phyloP scores from a whole-genome alignment of 2,888 invertebrate species.

The Pardosa pseudoannulata region DNA sequence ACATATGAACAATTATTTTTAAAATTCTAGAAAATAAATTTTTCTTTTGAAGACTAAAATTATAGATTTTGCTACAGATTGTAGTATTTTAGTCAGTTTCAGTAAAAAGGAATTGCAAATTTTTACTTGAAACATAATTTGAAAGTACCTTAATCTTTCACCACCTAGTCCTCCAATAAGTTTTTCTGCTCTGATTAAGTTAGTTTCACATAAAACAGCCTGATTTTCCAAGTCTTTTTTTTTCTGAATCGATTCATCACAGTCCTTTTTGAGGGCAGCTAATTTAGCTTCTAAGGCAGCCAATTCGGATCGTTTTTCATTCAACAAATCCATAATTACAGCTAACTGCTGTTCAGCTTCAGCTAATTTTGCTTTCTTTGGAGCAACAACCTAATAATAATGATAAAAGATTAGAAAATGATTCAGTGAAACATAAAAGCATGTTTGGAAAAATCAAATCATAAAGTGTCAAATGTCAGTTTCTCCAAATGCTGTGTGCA shows the following conservation, averaged over 20 bases:
- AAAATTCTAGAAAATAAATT: too few relatives aligned
- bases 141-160: constrained; percentile 86
- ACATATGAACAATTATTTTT: too few relatives aligned
- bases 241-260: constrained; percentile 95
- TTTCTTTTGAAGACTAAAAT: too few relatives aligned
- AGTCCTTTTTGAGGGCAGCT: constrained; percentile 94
- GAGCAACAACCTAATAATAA: constrained; percentile 82
- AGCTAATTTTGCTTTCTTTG: constrained; percentile 85
- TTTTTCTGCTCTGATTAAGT: constrained; percentile 92
- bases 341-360: constrained; percentile 63
- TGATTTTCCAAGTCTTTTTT: constrained; percentile 97
- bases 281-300: constrained; percentile 90
- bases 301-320: constrained; percentile 91
- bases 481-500: too few relatives aligned
- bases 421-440: too few relatives aligned
- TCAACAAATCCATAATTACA: constrained; percentile 93
- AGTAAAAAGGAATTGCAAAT: too few relatives aligned
- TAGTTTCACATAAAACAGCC: constrained; percentile 92
- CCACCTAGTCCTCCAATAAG: constrained; percentile 91
- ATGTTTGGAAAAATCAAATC: too few relatives aligned
- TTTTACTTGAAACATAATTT: background rate
- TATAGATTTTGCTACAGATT: too few relatives aligned
- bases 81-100: too few relatives aligned
- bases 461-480: too few relatives aligned
- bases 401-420: too few relatives aligned